Percentiles rank a stretch among this genome's conserved stretches.
Conservation (phyloP, 2,113 vertebrate species). For the Platichthys stellatus region DNA sequence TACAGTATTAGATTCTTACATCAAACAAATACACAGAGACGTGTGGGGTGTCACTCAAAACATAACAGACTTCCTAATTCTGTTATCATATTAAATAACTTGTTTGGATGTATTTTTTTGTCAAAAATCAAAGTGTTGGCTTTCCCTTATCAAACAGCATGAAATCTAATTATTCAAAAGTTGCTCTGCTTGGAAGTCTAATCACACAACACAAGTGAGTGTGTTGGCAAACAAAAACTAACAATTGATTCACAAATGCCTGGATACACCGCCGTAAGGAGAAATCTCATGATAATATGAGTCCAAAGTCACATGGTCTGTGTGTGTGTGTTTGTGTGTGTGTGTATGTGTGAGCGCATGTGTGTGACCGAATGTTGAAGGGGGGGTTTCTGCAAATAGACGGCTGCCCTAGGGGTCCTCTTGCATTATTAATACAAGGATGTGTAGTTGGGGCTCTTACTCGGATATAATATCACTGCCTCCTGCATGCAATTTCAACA, state of each 20-base stretch:
- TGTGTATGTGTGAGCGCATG: neutral
- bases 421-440: slow-evolving; percentile 79
- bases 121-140: slow-evolving; percentile 29
- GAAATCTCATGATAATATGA: slow-evolving; percentile 37
- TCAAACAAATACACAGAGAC: no score
- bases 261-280: slow-evolving; percentile 38
- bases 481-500: slow-evolving; percentile 61
- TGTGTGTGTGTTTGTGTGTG: neutral
- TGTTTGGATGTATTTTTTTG: neutral
- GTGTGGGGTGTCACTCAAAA: no score
- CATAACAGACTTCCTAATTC: no score
- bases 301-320: slow-evolving; percentile 18
- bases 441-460: slow-evolving; percentile 64
- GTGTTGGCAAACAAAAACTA: slow-evolving; percentile 35
- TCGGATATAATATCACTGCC: slow-evolving; percentile 70
- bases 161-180: slow-evolving; percentile 23
- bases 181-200: slow-evolving; percentile 37
- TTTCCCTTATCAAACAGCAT: neutral
- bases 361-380: slow-evolving; percentile 15
- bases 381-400: slow-evolving; percentile 66
- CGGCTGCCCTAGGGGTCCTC: slow-evolving; percentile 69
- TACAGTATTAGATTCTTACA: no score
- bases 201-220: slow-evolving; percentile 39
- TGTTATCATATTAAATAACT: no score
- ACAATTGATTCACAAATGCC: slow-evolving; percentile 38